Evolutionary conservation across 92 coral and sea anemone genomes (phyloP).

Genomic region (Diadumene lineata): DNA sequence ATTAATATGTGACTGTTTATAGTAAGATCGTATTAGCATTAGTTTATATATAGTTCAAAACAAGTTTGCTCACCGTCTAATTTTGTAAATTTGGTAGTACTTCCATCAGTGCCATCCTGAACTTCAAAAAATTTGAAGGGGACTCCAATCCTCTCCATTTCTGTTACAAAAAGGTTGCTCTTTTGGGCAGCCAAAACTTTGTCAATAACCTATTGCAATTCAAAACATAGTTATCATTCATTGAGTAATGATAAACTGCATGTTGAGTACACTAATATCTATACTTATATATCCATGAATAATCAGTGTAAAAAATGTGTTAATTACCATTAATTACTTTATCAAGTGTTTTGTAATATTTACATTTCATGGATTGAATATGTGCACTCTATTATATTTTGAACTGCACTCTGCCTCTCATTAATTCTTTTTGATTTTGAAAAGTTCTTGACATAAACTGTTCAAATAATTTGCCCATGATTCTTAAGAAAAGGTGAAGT

Average conservation of each 20-base stretch:
- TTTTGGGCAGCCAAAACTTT: neutral
- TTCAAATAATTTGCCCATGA: conserved; percentile 44
- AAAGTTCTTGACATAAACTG: conserved; percentile 38
- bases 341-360: too few species aligned
- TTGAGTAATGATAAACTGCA: too few species aligned
- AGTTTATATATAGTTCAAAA: neutral
- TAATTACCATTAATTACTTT: too few species aligned
- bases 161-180: neutral
- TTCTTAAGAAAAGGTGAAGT: conserved; percentile 31
- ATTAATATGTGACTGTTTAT: neutral
- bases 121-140: neutral
- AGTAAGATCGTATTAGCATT: neutral
- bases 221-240: neutral
- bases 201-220: too few species aligned
- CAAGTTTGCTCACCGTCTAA: neutral
- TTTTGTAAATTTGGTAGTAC: neutral
- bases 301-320: too few species aligned
- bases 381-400: neutral
- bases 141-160: neutral
- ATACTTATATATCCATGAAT: too few species aligned
- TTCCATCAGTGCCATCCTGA: neutral
- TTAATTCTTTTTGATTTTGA: neutral
- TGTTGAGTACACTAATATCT: too few species aligned
- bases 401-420: neutral
- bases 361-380: neutral